Evolutionary conservation across 2,797 vertebrate species (phyloP), one percentile per base, ranked within the genome.

Genomic region (Glyptemys insculpta): DNA sequence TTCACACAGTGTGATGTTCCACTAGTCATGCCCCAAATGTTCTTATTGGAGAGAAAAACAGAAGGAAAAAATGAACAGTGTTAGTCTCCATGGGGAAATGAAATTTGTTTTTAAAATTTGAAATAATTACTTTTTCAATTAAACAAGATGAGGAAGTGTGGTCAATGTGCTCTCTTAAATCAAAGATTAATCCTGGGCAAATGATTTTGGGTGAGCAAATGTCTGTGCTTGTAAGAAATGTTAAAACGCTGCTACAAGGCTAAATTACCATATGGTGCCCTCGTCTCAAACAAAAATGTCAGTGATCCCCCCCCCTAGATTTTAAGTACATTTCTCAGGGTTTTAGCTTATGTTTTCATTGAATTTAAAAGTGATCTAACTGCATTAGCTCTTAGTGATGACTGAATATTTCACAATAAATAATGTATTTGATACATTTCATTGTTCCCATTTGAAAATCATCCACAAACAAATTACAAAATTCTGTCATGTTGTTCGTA

Each of bases 121-220:
- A 86, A 95, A 96, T 86, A 47, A 85, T 74, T 89, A 94, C 74
- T 86, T 50, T 91, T 65, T 92, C 91, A 93, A 96, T 93, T 93
- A 89, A 93, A 83, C 86, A 91, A 49, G 88, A 91, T 89, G 82
- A 11, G 11, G 78, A 92, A 91, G 85, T 87, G 50, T 92, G 37
- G 2, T 57, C 57, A 94, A 52, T 10, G 78, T 90, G 5, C 8
- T 78, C 68, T 94, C 53, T 59, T 82, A 74, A 79, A 89, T 89
- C 83, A 83, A 16, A 92, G 93, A 79, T 86, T 3, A 37, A 59
- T 85, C 93, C 78, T 37, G 65, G 57, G 78, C 72, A 88, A 91
- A 78, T 53, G 72, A 34, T 89, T 49, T 81, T n/a, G 21, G 86
- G 7, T 37, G 50, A 44, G 25, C 31, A 85, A 83, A 81, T 93